Evolutionary conservation across 2,797 vertebrate genomes (phyloP), one percentile per base, ranked within the genome.

Genomic region (Scolopax rusticola): DNA sequence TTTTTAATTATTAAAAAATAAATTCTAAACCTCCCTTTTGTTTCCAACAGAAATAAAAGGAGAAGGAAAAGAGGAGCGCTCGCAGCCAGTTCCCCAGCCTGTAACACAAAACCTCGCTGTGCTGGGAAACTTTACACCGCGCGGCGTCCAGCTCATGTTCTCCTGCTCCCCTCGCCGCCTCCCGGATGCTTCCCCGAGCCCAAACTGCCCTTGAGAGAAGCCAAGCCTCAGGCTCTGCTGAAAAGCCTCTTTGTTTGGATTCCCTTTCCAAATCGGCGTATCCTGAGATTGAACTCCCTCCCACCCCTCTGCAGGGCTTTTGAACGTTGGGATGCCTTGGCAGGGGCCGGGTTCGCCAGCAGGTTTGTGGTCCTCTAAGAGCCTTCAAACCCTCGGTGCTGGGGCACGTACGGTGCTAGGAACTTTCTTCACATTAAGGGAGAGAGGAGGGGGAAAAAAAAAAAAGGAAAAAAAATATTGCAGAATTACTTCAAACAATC

Each of bases 241-340:
- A 98, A 98, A 98, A 98, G 98, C 92, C 95, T 97, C 98, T 98
- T 98, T 98, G 98, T 98, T 98, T 97, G 94, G 94, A 87, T 84
- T 97, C 96, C 95, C 93, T 96, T 97, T 97, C 97, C 97, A 97
- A 97, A 97, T 97, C 97, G 89, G 96, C 69, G 33, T 98, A 98
- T 98, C 98, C 98, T 95, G 97, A 97, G 96, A 97, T 96, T 98
- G 98, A 98, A 98, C 98, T 98, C 96, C 96, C 95, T 97, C 93
- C 96, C 96, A 97, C 90, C 94, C 93, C 94, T 96, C 90, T 91
- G 95, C 96, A 97, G 95, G 90, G 96, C 96, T 97, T 97, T 97
- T 97, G 92, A 94, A 96, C 92, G 92, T 90, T 88, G 94, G 21
- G 90, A 97, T 91, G 96, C 95, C 95, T 98, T 97, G 97, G 97